These are phyloP conservation scores for Belonocnema kinseyi DNA, from an alignment of 1,140 invertebrate genomes.

Conservation along the genomic window DNA sequence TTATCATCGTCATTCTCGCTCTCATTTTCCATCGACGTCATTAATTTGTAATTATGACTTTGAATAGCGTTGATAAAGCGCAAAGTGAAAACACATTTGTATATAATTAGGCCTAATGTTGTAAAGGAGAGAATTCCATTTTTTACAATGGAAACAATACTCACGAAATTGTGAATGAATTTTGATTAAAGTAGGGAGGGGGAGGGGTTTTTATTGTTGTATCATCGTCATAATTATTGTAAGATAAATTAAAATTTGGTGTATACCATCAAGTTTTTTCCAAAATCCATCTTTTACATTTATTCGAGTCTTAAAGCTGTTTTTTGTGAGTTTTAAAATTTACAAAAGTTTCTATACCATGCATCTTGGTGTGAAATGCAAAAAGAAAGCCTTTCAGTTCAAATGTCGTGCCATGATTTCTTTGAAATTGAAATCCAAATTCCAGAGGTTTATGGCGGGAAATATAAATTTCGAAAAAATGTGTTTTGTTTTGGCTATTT, in stretches of 20 bases:
- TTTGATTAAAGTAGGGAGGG: conserved; percentile 25
- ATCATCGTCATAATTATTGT: conserved; percentile 30
- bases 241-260: conserved; percentile 37
- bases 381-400: no score
- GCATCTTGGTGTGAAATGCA: no score
- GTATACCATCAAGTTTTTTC: background rate
- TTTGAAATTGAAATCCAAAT: no score
- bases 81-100: conserved; percentile 42
- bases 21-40: conserved; percentile 11
- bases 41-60: conserved; percentile 8
- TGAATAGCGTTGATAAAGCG: background rate
- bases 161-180: conserved; percentile 45
- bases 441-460: no score
- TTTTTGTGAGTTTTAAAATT: no score
- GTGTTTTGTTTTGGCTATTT: no score
- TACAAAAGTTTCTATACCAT: no score
- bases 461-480: no score
- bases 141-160: conserved; percentile 50
- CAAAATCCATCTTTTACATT: no score
- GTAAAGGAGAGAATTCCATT: conserved; percentile 59
- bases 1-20: conserved; percentile 27
- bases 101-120: conserved; percentile 57
- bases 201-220: conserved; percentile 42
- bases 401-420: no score
- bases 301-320: no score